Evolutionary conservation across 2,888 invertebrate genomes (phyloP), one percentile per base, ranked within the genome.

Genomic region (Dryobota labecula): DNA sequence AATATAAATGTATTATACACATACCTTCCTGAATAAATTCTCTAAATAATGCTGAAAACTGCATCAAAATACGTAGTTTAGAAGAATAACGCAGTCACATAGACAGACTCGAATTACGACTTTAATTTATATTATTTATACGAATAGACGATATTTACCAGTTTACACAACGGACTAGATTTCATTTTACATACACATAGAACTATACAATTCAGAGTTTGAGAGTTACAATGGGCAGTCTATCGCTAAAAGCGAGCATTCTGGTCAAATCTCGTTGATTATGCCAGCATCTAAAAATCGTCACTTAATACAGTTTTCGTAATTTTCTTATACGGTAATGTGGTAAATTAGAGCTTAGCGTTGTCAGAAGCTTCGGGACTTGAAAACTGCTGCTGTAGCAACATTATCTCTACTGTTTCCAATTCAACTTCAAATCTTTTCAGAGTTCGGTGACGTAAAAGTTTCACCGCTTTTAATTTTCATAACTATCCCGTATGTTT

Each of bases 401-500:
- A 15, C 24, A 24, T 24, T 1, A 24, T 15, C 49, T 7, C 24
- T 49, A 24, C 24, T 2, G 24, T 15, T 24, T 24, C 24, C 24
- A 49, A 13, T 24, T 24, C 24, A 24, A 24, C 24, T 13, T 13
- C 6, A 49, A 49, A 51, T 27, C 7, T 36, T 36, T 6, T n/a
- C 27, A 27, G 18, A 5, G 18, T 53, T 30, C 2, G 0, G 27
- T 27, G 27, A 2, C 20, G 51, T 62, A 20, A 45, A 51, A 38
- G 13, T 63, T 27, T 20, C 27, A 20, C 18, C 13, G 15, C n/a
- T 49, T 36, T 51, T 27, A 47, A 53, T 36, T 15, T 53, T 9
- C 41, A 49, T 13, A 68, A 54, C 18, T n/a, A 30, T 30, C 24
- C 43, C 41, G 8, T 56, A 53, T 30, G 27, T 72, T 64, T 51